These are phyloP conservation scores for Euzetes globulus DNA, from an alignment of 2,888 invertebrate genomes.

Conservation along the genomic window DNA sequence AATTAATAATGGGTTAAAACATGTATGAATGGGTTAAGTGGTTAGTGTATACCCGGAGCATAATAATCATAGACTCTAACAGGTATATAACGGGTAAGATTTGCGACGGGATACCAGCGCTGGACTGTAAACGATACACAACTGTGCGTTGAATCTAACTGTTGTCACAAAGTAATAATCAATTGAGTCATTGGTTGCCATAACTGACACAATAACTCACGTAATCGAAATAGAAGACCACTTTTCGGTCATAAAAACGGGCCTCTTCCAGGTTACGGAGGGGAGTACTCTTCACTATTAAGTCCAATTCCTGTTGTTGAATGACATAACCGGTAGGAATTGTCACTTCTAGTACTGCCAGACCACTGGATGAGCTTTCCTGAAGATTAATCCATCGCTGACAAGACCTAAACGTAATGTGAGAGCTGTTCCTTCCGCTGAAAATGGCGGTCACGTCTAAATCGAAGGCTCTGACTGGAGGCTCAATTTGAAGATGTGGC, in stretches of 20 bases:
- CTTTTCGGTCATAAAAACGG: slow-evolving; percentile 68
- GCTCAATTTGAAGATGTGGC: slow-evolving; percentile 70
- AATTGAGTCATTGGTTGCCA: not conserved
- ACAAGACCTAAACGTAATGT: slow-evolving; percentile 39
- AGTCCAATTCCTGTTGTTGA: slow-evolving; percentile 79
- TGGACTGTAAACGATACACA: slow-evolving; percentile 49
- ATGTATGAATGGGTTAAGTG: not conserved
- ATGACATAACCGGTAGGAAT: slow-evolving; percentile 86
- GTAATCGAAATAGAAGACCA: slow-evolving; percentile 86
- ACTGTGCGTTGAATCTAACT: slow-evolving; percentile 47
- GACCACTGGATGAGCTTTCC: slow-evolving; percentile 67
- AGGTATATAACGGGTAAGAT: slow-evolving; percentile 49
- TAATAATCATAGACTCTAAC: slow-evolving; percentile 51
- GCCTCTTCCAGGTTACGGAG: slow-evolving; percentile 78
- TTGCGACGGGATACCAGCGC: slow-evolving; percentile 52
- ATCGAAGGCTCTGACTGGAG: slow-evolving; percentile 71
- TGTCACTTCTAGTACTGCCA: slow-evolving; percentile 76
- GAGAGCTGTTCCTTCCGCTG: slow-evolving; percentile 86
- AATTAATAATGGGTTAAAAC: slow-evolving; percentile 11
- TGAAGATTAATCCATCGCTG: slow-evolving; percentile 36
- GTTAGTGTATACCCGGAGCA: slow-evolving; percentile 47
- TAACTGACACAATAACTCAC: slow-evolving; percentile 55
- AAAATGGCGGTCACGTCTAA: slow-evolving; percentile 65
- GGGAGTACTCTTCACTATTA: slow-evolving; percentile 68
- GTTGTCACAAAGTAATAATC: slow-evolving; percentile 34